Evolutionary conservation across 2,113 vertebrate genomes (phyloP).

Genomic region (Poeciliopsis turrubarensis): DNA sequence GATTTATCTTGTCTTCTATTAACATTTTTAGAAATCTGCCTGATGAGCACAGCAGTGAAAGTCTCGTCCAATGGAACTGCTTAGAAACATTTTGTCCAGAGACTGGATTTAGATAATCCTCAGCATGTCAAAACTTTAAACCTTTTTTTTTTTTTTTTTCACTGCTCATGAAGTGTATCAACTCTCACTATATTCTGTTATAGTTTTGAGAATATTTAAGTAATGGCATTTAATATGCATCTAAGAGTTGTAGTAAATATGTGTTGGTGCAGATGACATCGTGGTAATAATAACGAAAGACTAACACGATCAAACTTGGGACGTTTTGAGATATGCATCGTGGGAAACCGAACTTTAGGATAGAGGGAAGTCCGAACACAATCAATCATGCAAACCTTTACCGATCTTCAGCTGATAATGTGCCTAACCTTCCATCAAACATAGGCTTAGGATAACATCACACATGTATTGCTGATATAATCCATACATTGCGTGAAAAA

Average conservation of each 20-base stretch:
- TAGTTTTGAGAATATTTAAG: background rate
- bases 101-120: too few relatives aligned
- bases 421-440: background rate
- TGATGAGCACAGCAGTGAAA: constrained; percentile 9
- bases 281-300: background rate
- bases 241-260: too few relatives aligned
- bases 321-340: background rate
- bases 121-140: too few relatives aligned
- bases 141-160: too few relatives aligned
- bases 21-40: constrained; percentile 20
- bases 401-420: background rate
- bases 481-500: background rate
- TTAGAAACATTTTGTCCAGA: background rate
- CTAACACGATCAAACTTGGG: background rate
- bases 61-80: background rate
- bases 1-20: constrained; percentile 45
- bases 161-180: too few relatives aligned
- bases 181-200: background rate
- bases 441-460: background rate
- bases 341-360: background rate
- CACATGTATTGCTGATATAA: background rate
- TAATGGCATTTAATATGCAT: background rate
- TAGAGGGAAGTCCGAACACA: background rate
- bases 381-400: background rate
- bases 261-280: background rate